phyloP scores from a whole-genome alignment of 2,113 vertebrate species.

The Machaerirhynchus nigripectus region DNA sequence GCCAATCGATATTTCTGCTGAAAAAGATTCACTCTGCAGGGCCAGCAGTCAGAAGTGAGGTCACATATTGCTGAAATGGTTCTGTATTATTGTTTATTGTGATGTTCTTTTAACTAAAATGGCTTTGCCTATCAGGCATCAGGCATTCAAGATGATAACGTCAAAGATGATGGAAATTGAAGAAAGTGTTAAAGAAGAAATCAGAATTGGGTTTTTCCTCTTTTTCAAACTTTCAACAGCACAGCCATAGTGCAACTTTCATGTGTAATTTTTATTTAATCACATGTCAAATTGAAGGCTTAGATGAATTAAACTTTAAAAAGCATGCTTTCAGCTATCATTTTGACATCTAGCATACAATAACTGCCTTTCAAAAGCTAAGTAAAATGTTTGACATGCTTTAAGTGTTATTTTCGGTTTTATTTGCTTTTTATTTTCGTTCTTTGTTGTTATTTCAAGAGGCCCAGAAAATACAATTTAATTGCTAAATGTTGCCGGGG shows the following conservation, averaged over 20 bases:
- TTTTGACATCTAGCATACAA: constrained; percentile 62
- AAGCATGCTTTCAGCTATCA: constrained; percentile 47
- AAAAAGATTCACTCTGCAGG: background rate
- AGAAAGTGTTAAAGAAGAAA: background rate
- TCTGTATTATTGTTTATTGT: background rate
- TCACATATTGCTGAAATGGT: background rate
- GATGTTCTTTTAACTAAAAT: background rate
- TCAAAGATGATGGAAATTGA: background rate
- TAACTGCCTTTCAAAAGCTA: constrained; percentile 64
- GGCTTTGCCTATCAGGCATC: background rate
- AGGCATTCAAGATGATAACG: background rate
- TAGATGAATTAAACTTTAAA: constrained; percentile 63
- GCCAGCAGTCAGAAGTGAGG: background rate
- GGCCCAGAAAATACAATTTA: constrained; percentile 52
- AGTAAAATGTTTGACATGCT: constrained; percentile 60
- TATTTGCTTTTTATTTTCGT: constrained; percentile 61
- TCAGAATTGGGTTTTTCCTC: background rate
- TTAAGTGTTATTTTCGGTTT: constrained; percentile 62
- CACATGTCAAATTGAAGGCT: constrained; percentile 43
- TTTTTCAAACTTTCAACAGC: background rate
- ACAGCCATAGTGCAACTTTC: background rate
- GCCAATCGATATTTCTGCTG: background rate
- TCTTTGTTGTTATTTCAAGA: constrained; percentile 44
- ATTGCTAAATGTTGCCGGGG: constrained; percentile 38
- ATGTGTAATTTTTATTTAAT: constrained; percentile 56